phyloP scores from a whole-genome alignment of 2,888 invertebrate species.

The Rhimphoctona megacephalus region DNA sequence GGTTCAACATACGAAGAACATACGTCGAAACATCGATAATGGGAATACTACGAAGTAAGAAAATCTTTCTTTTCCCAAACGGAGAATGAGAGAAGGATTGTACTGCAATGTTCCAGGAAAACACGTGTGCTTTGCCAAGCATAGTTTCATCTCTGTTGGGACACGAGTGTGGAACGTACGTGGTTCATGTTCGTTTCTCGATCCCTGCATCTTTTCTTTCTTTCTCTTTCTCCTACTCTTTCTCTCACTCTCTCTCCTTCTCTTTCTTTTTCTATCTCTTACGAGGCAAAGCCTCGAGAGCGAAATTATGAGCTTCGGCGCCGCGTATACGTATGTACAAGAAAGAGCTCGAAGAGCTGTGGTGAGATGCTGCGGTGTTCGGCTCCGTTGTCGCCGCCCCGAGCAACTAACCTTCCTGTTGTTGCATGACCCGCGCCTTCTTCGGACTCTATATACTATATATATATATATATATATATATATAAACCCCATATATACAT shows the following conservation, averaged over 20 bases:
- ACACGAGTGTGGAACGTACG: slow-evolving; percentile 38
- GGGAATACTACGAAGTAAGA: slow-evolving; percentile 44
- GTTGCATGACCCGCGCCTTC: slow-evolving; percentile 82
- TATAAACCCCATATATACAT: neutral
- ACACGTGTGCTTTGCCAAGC: slow-evolving; percentile 56
- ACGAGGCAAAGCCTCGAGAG: slow-evolving; percentile 51
- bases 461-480: neutral
- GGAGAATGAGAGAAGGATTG: slow-evolving; percentile 42
- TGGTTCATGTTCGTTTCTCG: slow-evolving; percentile 63
- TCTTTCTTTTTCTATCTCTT: slow-evolving; percentile 41
- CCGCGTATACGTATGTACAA: slow-evolving; percentile 75
- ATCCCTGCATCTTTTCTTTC: slow-evolving; percentile 44
- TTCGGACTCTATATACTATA: slow-evolving; percentile 74
- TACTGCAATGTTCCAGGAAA: slow-evolving; percentile 72
- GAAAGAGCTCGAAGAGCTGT: slow-evolving; percentile 62
- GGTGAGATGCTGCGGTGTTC: slow-evolving; percentile 76
- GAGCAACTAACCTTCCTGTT: slow-evolving; percentile 83
- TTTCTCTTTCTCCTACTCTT: neutral
- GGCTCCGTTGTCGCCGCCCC: slow-evolving; percentile 82
- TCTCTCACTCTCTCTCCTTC: slow-evolving; percentile 33
- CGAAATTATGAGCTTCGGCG: slow-evolving; percentile 78
- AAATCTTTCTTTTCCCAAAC: slow-evolving; percentile 28
- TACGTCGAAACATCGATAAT: slow-evolving; percentile 3
- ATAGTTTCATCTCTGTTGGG: slow-evolving; percentile 53
- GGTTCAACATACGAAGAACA: no score